Evolutionary conservation across 2,888 invertebrate genomes (phyloP), one percentile per base, ranked within the genome.

Genomic region (Osmoderma eremita): DNA sequence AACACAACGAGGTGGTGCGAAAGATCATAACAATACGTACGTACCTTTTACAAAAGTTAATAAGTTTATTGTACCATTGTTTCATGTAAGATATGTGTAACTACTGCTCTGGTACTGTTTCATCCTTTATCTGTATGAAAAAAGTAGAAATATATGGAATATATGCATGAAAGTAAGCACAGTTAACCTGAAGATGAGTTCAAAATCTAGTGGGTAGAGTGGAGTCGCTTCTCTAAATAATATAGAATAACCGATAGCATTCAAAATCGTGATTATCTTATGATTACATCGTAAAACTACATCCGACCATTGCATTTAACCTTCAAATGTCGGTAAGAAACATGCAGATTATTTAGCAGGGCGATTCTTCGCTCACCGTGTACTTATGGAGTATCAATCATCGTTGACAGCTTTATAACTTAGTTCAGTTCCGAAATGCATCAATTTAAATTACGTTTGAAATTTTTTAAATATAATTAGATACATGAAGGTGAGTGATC

Each of bases 341-440:
- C 20, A 18, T 12, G 51, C 8, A 22, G 39, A 65, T 12, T 58
- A 58, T 24, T 65, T 38, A 50, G 49, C 18, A 45, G 65, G 58
- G 65, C 68, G 66, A 39, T 69, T 65, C 56, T 50, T 67, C 67
- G 72, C 67, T 74, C 72, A 74, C 73, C 69, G 75, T 77, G 73
- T 77, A 75, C 74, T 76, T 77, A 76, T 73, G 73, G 75, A 73
- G 73, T 76, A 78, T 78, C 78, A 78, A 78, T 78, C 78, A 78
- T 76, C 70, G 75, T 65, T 75, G 78, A 78, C 78, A 78, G 78
- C 77, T 78, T 78, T 77, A 78, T 77, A 78, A 78, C 78, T 77
- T 74, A 75, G 73, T 74, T 77, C 76, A 75, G 77, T 76, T 77
- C 77, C 75, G 73, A 74, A 78, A 76, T 75, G 75, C 77, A 77